These are phyloP conservation scores for Synergus japonicus DNA, from an alignment of 2,888 invertebrate genomes.

Conservation along the genomic window DNA sequence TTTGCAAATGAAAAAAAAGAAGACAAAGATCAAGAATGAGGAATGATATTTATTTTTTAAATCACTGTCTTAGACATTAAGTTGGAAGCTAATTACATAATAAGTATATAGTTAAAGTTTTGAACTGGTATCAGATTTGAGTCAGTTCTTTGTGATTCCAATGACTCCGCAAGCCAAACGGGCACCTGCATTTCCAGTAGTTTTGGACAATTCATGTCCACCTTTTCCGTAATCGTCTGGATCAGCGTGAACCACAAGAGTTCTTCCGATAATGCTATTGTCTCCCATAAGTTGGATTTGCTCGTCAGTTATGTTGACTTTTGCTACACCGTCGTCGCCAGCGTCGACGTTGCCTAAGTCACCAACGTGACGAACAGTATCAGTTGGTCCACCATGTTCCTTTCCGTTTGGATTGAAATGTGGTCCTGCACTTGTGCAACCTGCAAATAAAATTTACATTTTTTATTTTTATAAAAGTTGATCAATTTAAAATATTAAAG, in stretches of 20 bases:
- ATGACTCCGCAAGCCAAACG: slow-evolving; percentile 94
- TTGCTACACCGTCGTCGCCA: slow-evolving; percentile 82
- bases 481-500: not conserved
- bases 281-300: slow-evolving; percentile 84
- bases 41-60: slow-evolving; percentile 44
- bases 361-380: slow-evolving; percentile 89
- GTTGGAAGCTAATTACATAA: slow-evolving; percentile 35
- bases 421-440: slow-evolving; percentile 94
- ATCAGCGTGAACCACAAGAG: slow-evolving; percentile 93
- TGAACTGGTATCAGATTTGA: slow-evolving; percentile 49
- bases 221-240: slow-evolving; percentile 96
- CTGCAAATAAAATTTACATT: slow-evolving; percentile 53
- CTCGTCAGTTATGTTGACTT: slow-evolving; percentile 83
- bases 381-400: slow-evolving; percentile 90
- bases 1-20: slow-evolving; percentile 57
- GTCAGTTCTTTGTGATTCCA: slow-evolving; percentile 82
- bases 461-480: not conserved
- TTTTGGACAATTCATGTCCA: slow-evolving; percentile 93
- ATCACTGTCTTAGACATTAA: not conserved
- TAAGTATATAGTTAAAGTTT: slow-evolving; percentile 19
- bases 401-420: slow-evolving; percentile 93
- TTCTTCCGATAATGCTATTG: slow-evolving; percentile 90
- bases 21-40: slow-evolving; percentile 32
- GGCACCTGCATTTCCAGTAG: slow-evolving; percentile 96
- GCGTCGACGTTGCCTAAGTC: slow-evolving; percentile 93